Evolutionary conservation across 1,140 invertebrate genomes (phyloP).

Genomic region (Drosophila bifasciata): DNA sequence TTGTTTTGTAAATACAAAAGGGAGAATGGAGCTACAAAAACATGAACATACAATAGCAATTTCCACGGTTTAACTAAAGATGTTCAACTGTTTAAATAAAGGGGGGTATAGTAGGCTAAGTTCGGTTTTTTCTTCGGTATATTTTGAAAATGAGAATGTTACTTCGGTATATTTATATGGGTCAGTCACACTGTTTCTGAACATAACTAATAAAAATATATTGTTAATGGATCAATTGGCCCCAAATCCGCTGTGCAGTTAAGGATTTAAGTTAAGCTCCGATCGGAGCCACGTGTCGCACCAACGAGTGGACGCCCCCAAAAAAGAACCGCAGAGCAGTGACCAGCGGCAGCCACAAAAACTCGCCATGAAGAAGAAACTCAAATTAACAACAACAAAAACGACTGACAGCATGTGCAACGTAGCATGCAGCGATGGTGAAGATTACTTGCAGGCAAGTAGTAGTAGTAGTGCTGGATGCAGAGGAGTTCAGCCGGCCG

Average conservation of each 20-base stretch:
- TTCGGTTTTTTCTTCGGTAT: too few species aligned
- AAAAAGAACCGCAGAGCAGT: background rate
- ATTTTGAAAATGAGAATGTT: too few species aligned
- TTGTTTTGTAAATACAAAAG: too few species aligned
- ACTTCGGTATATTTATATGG: too few species aligned
- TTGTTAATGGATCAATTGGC: constrained; percentile 45
- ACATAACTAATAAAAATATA: constrained; percentile 25
- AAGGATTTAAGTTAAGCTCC: background rate
- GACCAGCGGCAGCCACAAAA: background rate
- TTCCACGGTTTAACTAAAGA: too few species aligned
- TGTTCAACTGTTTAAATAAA: too few species aligned
- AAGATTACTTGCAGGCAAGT: constrained; percentile 61
- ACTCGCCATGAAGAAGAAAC: constrained; percentile 18
- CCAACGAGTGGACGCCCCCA: background rate
- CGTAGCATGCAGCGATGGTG: constrained; percentile 43
- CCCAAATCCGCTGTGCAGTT: background rate
- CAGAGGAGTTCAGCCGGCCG: background rate
- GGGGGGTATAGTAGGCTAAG: too few species aligned
- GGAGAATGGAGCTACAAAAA: too few species aligned
- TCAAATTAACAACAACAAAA: constrained; percentile 11
- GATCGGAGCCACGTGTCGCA: background rate
- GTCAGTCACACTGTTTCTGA: too few species aligned
- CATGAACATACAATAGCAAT: too few species aligned
- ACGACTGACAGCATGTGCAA: constrained; percentile 60
- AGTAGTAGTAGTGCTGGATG: constrained; percentile 22